phyloP scores from a whole-genome alignment of 1,140 invertebrate genomes.

The Orussus abietinus region DNA sequence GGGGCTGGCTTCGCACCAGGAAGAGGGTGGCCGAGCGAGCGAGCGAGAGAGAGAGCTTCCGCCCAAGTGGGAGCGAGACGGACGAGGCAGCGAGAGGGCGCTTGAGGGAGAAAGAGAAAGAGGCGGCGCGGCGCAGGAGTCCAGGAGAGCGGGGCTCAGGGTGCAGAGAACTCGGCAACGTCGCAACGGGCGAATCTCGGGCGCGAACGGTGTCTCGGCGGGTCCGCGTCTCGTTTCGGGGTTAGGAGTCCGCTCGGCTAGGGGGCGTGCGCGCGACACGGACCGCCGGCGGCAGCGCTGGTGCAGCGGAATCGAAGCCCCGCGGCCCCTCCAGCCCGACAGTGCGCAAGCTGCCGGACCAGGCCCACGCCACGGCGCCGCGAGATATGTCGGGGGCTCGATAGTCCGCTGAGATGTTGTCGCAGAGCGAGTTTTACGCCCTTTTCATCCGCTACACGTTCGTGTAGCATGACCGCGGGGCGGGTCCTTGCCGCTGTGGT shows the following conservation, averaged over 20 bases:
- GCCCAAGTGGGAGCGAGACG: constrained; percentile 6
- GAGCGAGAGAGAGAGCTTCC: background rate
- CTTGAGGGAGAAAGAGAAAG: constrained; percentile 10
- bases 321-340: constrained; percentile 25
- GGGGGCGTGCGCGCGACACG: constrained; percentile 15
- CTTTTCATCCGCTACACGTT: constrained; percentile 48
- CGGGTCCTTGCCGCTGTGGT: constrained; percentile 40
- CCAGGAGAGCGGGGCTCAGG: constrained; percentile 5
- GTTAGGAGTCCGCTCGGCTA: too few species aligned
- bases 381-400: constrained; percentile 16
- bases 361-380: background rate
- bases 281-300: background rate
- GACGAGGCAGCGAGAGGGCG: constrained; percentile 9
- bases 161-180: too few species aligned
- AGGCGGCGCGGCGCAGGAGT: background rate
- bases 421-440: constrained; percentile 47
- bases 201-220: too few species aligned
- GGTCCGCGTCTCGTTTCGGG: too few species aligned
- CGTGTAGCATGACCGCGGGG: constrained; percentile 40
- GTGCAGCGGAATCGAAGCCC: background rate
- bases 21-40: background rate
- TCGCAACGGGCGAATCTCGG: too few species aligned
- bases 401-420: constrained; percentile 40
- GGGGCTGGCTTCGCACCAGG: constrained; percentile 34
- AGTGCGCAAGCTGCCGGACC: constrained; percentile 13